Evolutionary conservation across 2,888 invertebrate species (phyloP).

Genomic region (Prenolepis imparis): DNA sequence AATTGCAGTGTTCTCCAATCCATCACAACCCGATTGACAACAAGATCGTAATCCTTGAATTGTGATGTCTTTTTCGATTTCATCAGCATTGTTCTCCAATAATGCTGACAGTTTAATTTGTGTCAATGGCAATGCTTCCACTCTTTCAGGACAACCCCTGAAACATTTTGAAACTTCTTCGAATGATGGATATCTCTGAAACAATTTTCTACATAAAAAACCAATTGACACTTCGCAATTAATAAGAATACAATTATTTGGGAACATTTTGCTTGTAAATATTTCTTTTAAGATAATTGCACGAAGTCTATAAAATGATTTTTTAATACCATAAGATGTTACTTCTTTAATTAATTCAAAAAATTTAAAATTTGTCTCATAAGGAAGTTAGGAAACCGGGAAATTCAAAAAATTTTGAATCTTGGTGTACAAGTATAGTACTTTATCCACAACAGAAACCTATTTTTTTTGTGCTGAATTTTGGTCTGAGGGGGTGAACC

Average conservation of each 20-base stretch:
- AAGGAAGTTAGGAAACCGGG: too few species aligned
- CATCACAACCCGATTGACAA: not conserved
- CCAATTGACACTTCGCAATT: conserved; percentile 1
- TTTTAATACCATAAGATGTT: not conserved
- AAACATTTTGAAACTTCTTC: not conserved
- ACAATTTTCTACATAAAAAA: not conserved
- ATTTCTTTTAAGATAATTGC: not conserved
- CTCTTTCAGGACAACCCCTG: not conserved
- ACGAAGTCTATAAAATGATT: not conserved
- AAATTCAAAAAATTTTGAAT: too few species aligned
- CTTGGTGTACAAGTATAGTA: too few species aligned
- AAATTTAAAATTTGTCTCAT: not conserved
- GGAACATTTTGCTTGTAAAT: not conserved
- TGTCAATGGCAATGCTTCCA: not conserved
- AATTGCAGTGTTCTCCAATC: not conserved
- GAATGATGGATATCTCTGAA: not conserved
- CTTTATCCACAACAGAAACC: too few species aligned
- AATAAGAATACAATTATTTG: conserved; percentile 5
- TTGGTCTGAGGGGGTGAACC: too few species aligned
- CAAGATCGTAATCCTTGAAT: not conserved
- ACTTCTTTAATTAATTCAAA: conserved; percentile 14
- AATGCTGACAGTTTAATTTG: not conserved
- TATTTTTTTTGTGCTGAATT: too few species aligned
- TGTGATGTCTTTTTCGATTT: conserved; percentile 1
- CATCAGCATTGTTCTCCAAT: not conserved